Conservation (phyloP, 2,113 vertebrate species). For the Platysteira castanea region DNA sequence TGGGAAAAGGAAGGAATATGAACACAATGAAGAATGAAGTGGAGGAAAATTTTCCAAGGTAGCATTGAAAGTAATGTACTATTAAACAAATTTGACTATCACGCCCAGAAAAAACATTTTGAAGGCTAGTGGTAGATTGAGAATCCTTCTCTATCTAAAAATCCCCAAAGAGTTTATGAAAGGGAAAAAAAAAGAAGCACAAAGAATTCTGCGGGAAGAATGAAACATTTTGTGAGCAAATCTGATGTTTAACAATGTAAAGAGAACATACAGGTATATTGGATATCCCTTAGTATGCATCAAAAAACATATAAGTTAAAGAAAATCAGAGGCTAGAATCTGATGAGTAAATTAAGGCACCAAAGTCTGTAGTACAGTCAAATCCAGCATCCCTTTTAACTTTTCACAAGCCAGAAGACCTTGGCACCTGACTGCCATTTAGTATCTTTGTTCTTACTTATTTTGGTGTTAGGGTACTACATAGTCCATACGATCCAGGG, state of each 20-base stretch:
- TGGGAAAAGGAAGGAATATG: neutral
- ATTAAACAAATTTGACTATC: neutral
- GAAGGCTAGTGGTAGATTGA: neutral
- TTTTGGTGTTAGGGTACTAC: neutral
- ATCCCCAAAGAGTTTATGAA: neutral
- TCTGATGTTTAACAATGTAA: neutral
- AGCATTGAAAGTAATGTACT: neutral
- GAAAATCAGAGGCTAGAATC: neutral
- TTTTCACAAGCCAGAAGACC: neutral
- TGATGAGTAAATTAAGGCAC: neutral
- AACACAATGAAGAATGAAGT: neutral
- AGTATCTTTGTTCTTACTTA: neutral
- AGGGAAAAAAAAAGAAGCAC: neutral
- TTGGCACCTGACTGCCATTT: neutral
- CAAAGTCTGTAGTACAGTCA: neutral
- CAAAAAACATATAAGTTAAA: neutral
- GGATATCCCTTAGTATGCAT: neutral
- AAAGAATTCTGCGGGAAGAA: neutral
- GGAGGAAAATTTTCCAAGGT: neutral
- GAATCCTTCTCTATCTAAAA: neutral
- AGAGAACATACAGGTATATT: neutral
- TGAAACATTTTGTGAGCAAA: neutral
- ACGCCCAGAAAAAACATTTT: rapidly evolving
- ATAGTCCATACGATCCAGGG: neutral
- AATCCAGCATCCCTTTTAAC: neutral